Conservation (phyloP, 1,140 invertebrate species). For the Bradynema listronoti region DNA sequence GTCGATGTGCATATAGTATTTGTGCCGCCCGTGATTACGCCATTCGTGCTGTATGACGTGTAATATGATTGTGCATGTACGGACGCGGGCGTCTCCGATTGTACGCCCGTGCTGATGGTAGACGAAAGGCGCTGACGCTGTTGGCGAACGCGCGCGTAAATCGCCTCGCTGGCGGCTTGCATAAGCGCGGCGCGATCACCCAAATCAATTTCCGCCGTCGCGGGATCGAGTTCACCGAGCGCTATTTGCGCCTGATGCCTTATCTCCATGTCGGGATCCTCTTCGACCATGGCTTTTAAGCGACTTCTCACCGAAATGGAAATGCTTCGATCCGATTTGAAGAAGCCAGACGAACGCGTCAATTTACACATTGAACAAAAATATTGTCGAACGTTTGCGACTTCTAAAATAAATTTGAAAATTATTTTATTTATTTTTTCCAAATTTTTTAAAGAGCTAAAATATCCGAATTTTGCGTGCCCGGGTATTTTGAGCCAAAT, state of each 20-base stretch:
- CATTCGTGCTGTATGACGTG: too few species aligned
- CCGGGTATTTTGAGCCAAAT: too few species aligned
- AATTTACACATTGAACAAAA: slow-evolving; percentile 16
- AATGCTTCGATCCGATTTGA: slow-evolving; percentile 6
- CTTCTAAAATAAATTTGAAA: too few species aligned
- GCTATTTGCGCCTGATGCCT: slow-evolving; percentile 1
- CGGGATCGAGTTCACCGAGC: background rate
- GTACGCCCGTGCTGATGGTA: too few species aligned
- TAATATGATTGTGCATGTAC: too few species aligned
- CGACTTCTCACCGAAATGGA: slow-evolving; percentile 13
- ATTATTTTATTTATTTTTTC: too few species aligned
- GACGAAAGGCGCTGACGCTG: too few species aligned
- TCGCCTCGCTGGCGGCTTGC: background rate
- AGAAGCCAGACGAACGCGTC: slow-evolving; percentile 4
- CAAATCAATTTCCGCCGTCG: slow-evolving; percentile 2
- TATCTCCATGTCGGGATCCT: slow-evolving; percentile 17
- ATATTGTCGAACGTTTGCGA: slow-evolving; percentile 28
- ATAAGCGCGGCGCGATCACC: background rate
- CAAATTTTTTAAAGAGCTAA: too few species aligned
- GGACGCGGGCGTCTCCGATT: too few species aligned
- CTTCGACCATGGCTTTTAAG: slow-evolving; percentile 7
- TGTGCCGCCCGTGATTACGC: too few species aligned
- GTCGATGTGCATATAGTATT: too few species aligned
- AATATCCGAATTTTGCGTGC: too few species aligned
- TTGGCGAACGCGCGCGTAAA: background rate